Percentiles rank a stretch among this genome's conserved stretches.
Evolutionary conservation across 2,113 vertebrate species (phyloP).

Genomic region (Xiphorhynchus elegans): DNA sequence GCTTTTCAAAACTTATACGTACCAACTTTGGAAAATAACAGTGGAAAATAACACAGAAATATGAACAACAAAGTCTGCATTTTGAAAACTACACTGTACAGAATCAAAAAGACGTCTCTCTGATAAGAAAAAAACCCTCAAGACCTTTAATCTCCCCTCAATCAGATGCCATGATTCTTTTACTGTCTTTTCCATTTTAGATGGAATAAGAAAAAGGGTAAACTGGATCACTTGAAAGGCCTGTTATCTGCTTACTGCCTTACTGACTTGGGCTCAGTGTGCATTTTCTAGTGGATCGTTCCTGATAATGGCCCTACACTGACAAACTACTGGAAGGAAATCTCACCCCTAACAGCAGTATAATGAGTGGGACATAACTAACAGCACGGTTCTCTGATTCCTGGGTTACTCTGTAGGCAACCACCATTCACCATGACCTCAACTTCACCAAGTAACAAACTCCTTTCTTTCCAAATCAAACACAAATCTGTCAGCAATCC

Average conservation of each 20-base stretch:
- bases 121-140: background rate
- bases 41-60: background rate
- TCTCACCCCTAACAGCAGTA: background rate
- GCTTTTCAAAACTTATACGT: background rate
- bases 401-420: background rate
- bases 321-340: background rate
- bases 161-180: background rate
- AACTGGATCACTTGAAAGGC: background rate
- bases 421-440: background rate
- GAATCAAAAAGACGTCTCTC: background rate
- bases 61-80: background rate
- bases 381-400: background rate
- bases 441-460: accelerated
- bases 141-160: background rate
- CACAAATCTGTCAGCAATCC: background rate
- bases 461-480: background rate
- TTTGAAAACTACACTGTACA: background rate
- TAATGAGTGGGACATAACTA: background rate
- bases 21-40: background rate
- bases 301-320: background rate
- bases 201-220: background rate
- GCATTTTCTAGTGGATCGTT: background rate
- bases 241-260: background rate
- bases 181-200: background rate
- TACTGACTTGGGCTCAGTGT: background rate